phyloP scores from a whole-genome alignment of 2,797 vertebrate species.

The Lagocephalus sceleratus region DNA sequence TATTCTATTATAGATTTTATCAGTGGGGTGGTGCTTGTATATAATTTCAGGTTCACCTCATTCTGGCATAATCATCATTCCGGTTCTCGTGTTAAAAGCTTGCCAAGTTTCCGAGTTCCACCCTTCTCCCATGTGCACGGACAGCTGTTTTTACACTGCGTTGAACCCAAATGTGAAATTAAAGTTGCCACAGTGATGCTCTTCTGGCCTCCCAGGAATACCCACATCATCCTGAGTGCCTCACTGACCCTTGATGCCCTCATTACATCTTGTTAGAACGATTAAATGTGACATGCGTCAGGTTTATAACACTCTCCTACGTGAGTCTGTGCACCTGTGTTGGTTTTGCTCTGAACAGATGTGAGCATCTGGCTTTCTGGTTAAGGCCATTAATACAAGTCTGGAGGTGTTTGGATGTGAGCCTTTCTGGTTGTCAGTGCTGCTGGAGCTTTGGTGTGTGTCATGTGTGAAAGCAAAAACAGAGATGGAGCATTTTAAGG shows the following conservation, averaged over 20 bases:
- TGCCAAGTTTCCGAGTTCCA: constrained; percentile 45
- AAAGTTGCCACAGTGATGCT: constrained; percentile 59
- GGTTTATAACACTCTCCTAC: constrained; percentile 50
- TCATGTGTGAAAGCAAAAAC: background rate
- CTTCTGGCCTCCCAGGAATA: constrained; percentile 54
- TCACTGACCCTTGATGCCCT: constrained; percentile 55
- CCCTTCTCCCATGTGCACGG: constrained; percentile 42
- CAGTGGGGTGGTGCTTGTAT: too few species aligned
- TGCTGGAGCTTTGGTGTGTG: constrained; percentile 30
- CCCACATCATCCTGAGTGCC: constrained; percentile 61
- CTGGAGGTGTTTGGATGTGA: constrained; percentile 58
- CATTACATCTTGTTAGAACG: constrained; percentile 68
- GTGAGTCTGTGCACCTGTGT: constrained; percentile 35
- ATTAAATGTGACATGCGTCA: constrained; percentile 63
- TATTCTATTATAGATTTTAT: too few species aligned
- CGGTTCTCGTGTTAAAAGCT: constrained; percentile 8
- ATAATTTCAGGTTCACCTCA: background rate
- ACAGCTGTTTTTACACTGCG: constrained; percentile 46
- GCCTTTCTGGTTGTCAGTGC: constrained; percentile 43
- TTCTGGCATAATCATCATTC: constrained; percentile 5
- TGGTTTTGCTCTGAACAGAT: constrained; percentile 58
- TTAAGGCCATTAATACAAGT: constrained; percentile 65
- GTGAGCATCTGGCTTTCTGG: constrained; percentile 60
- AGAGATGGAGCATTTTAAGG: constrained; percentile 1
- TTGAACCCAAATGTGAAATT: constrained; percentile 60